Evolutionary conservation across 2,113 vertebrate genomes (phyloP), one percentile per base, ranked within the genome.

Genomic region (Pedionomus torquatus): DNA sequence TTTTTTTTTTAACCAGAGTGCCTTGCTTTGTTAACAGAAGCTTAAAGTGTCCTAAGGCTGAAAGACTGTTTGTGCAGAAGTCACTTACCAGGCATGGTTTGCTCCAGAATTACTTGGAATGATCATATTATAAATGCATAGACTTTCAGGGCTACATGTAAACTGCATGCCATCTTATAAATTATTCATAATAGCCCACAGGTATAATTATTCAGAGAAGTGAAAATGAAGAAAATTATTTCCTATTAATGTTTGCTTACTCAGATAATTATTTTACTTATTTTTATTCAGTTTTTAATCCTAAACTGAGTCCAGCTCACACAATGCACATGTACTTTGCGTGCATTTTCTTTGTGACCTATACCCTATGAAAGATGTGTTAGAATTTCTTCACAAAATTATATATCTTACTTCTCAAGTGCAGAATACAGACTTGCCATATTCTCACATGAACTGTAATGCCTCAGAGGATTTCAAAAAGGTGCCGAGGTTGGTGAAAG

Each of bases 181-280:
- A 99, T 99, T 98, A 99, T 99, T 99, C 99, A 99, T 98, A 92
- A 52, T 94, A 97, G 98, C 99, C 98, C 97, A 97, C 97, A 99
- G 99, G 99, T 99, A 97, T 97, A 98, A 98, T 99, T 98, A 99
- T 98, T 99, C 99, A 99, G 98, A 98, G 98, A 98, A 98, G 98
- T 98, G 98, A 98, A 98, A 99, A 98, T 98, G 98, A 98, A 98
- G 99, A 98, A 99, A 99, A 99, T 99, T 98, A 99, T 98, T 98
- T 98, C 98, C 98, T 99, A 99, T 99, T 99, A 99, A 98, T 99
- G 98, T 98, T 99, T 99, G 98, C 98, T 99, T 99, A 98, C 98
- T 98, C 97, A 96, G 89, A 97, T 97, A 97, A 88, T 93, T 91
- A 90, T 93, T 97, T 94, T 93, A 86, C 89, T 87, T 86, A 69